Evolutionary conservation across 2,888 invertebrate species (phyloP).

Genomic region (Zele albiditarsus): DNA sequence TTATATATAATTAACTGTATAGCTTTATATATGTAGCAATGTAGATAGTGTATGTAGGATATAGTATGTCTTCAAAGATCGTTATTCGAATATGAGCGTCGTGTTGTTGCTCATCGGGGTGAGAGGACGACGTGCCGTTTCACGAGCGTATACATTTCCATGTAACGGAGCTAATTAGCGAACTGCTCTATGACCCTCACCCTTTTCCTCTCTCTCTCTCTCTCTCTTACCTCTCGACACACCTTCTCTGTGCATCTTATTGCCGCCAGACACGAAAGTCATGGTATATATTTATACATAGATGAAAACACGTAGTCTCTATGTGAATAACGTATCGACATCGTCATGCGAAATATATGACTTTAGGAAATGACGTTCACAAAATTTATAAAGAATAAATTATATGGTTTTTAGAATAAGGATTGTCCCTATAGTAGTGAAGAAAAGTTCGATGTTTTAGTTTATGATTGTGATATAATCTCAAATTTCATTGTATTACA

Average conservation of each 20-base stretch:
- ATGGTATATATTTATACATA: conserved; percentile 35
- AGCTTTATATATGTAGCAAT: background rate
- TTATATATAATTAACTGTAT: too few relatives aligned
- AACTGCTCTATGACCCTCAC: conserved; percentile 36
- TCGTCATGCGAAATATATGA: background rate
- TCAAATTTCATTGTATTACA: too few relatives aligned
- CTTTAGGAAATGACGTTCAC: background rate
- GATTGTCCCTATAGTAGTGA: too few relatives aligned
- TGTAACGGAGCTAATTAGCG: conserved; percentile 55
- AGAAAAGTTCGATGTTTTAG: too few relatives aligned
- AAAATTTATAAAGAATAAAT: background rate
- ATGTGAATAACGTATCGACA: background rate
- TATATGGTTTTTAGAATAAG: too few relatives aligned
- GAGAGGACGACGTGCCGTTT: conserved; percentile 46
- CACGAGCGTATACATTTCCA: conserved; percentile 48
- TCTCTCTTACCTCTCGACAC: conserved; percentile 18
- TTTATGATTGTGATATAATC: too few relatives aligned
- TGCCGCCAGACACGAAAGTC: conserved; percentile 51
- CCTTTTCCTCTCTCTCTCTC: conserved; percentile 11
- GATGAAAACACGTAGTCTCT: background rate
- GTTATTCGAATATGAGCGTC: conserved; percentile 30
- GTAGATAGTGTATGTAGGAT: background rate
- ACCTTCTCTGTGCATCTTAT: conserved; percentile 44
- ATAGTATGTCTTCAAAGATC: conserved; percentile 14
- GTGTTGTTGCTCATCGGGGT: conserved; percentile 12